Percentiles rank a stretch among this genome's conserved stretches.
These are phyloP conservation scores for Tupaia tana DNA, from an alignment of 2,113 vertebrate genomes.

Conservation along the genomic window DNA sequence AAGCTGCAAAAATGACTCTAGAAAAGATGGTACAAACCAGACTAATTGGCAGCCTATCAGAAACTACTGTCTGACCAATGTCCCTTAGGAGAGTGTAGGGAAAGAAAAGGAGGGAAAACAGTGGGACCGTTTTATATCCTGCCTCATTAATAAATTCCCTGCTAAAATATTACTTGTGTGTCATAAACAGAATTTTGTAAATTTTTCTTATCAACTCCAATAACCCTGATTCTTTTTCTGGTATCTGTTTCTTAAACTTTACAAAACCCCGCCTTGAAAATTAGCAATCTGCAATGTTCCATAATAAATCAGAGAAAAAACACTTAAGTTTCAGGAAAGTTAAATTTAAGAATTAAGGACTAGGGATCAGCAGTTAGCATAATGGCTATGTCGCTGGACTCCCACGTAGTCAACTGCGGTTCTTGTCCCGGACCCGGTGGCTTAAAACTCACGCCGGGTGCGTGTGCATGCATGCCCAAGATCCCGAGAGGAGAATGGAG, in stretches of 20 bases:
- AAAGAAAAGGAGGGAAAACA: neutral
- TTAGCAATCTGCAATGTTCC: neutral
- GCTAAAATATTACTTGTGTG: neutral
- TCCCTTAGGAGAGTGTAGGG: neutral
- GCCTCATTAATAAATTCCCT: neutral
- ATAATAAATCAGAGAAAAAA: neutral
- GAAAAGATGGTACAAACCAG: neutral
- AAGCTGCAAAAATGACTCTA: neutral
- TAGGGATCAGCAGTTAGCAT: neutral
- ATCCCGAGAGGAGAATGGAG: too few species aligned
- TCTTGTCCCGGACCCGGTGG: too few species aligned
- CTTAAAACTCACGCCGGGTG: too few species aligned
- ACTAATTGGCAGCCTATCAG: neutral
- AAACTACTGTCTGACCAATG: neutral
- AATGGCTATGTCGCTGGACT: too few species aligned
- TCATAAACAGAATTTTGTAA: neutral
- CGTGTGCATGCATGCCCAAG: too few species aligned
- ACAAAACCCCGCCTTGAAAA: neutral
- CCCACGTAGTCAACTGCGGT: too few species aligned
- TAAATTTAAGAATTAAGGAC: neutral
- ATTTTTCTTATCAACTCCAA: constrained; percentile 23
- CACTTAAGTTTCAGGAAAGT: neutral
- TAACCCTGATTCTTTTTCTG: constrained; percentile 10
- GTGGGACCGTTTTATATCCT: neutral
- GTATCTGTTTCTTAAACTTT: constrained; percentile 34